Evolutionary conservation across 2,797 vertebrate species (phyloP), one percentile per base, ranked within the genome.

Genomic region (Phaenicophaeus curvirostris): DNA sequence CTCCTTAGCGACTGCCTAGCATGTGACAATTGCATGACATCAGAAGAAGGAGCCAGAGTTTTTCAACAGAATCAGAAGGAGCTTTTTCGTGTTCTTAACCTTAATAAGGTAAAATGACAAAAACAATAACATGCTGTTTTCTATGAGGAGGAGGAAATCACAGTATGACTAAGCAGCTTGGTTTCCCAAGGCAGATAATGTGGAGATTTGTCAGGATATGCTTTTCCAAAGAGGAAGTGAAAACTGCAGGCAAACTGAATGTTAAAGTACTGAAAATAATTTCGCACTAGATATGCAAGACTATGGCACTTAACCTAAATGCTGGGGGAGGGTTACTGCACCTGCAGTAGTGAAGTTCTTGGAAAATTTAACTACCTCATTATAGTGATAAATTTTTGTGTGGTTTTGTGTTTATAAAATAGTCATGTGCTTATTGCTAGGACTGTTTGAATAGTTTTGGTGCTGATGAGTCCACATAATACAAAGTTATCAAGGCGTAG

Each of bases 1-100:
- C 96, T 99, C 95, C 97, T 99, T 95, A 99, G 99, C 4, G 98
- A 99, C 48, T 99, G 99, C 96, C 97, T 99, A 96, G 99, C 99
- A 5, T 99, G 99, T 90, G 99, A 99, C 6, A 99, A 98, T 76
- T 99, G 99, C 39, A 93, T 99, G 69, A 99, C 99, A 1, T 96
- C 98, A 2, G 98, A 99, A 44, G 99, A 99, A 97, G 98, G 97
- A 62, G 95, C 97, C 90, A 98, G 97, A 96, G 98, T 99, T 93
- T 98, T 99, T 81, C 98, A 98, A 28, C 99, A 99, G 97, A 99
- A 97, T 62, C 97, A 99, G 96, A 98, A 98, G 92, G 98, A 98
- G 51, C 96, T 99, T 91, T 98, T 98, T 79, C 98, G 66, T 3
- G 72, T 99, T 50, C 98, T 99, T 62, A 98, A 97, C 37, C 98